phyloP scores from a whole-genome alignment of 2,888 invertebrate genomes.

The Eumerus sabulonum region DNA sequence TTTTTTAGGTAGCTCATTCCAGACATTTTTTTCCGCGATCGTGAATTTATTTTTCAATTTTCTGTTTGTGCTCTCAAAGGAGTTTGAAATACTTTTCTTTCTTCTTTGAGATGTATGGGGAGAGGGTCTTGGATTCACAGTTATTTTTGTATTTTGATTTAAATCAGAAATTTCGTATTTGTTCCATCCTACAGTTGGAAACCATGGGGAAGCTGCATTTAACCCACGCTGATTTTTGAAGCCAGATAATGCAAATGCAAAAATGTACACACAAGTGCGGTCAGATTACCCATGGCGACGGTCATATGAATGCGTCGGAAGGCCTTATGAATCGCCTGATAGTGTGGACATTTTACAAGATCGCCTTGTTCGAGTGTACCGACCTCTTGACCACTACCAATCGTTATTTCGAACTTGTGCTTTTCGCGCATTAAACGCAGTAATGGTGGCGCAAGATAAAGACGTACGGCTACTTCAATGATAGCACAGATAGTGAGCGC shows the following conservation, averaged over 20 bases:
- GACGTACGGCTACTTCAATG: conserved; percentile 87
- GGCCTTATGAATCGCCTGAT: conserved; percentile 85
- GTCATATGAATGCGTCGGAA: conserved; percentile 89
- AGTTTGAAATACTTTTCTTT: conserved; percentile 25
- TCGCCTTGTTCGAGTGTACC: conserved; percentile 86
- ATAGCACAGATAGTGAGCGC: conserved; percentile 77
- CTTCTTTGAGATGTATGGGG: too few relatives aligned
- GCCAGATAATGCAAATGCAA: conserved; percentile 85
- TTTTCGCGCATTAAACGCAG: conserved; percentile 87
- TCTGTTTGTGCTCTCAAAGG: conserved; percentile 12
- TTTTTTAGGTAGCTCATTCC: conserved; percentile 4
- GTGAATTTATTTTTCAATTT: conserved; percentile 7
- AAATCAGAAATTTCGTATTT: conserved; percentile 12
- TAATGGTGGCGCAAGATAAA: conserved; percentile 88
- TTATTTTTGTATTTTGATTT: conserved; percentile 1
- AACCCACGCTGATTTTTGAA: conserved; percentile 77
- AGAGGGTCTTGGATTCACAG: conserved; percentile 4
- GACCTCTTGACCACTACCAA: conserved; percentile 89
- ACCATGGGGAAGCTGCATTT: conserved; percentile 4
- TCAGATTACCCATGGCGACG: conserved; percentile 90
- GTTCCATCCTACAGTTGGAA: conserved; percentile 10
- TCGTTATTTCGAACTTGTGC: conserved; percentile 86
- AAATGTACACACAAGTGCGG: conserved; percentile 84
- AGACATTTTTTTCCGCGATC: neutral
- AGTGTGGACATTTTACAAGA: conserved; percentile 88